Percentiles rank a stretch among this genome's conserved stretches.
phyloP scores from a whole-genome alignment of 2,797 vertebrate species.

The Sarcoramphus papa region DNA sequence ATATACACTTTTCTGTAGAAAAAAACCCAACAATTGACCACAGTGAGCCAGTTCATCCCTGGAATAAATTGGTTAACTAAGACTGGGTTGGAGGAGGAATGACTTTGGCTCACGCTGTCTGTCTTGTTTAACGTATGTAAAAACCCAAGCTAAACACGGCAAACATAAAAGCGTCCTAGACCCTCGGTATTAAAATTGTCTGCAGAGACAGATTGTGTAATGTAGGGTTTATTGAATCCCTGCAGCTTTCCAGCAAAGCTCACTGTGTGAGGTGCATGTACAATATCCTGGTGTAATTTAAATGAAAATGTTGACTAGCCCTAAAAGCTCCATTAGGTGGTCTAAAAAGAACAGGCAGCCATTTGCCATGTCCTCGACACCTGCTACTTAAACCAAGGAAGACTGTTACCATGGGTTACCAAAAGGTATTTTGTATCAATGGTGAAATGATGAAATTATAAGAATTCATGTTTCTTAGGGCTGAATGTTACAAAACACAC shows the following conservation, averaged over 20 bases:
- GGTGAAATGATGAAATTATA: neutral
- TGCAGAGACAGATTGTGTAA: conserved; percentile 16
- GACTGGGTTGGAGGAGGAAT: neutral
- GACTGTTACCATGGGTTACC: neutral
- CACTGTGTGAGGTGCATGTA: neutral
- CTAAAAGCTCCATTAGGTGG: conserved; percentile 19
- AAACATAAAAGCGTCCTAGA: neutral
- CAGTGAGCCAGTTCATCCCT: neutral
- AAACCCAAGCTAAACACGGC: neutral
- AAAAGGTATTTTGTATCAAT: neutral
- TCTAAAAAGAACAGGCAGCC: neutral
- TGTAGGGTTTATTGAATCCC: conserved; percentile 38
- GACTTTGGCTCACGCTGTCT: neutral
- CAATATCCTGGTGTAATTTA: neutral
- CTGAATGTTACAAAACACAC: neutral
- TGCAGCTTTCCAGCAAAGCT: conserved; percentile 24
- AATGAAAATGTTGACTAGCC: conserved; percentile 27
- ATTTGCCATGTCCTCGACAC: neutral
- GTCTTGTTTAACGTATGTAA: neutral
- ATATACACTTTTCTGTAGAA: neutral
- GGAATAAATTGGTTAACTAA: neutral
- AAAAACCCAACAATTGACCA: neutral
- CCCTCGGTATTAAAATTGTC: neutral
- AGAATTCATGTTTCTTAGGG: neutral
- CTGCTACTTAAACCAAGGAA: neutral